Base-by-base conservation (phyloP, 2,888 invertebrate species). In the Elysia crispata region DNA sequence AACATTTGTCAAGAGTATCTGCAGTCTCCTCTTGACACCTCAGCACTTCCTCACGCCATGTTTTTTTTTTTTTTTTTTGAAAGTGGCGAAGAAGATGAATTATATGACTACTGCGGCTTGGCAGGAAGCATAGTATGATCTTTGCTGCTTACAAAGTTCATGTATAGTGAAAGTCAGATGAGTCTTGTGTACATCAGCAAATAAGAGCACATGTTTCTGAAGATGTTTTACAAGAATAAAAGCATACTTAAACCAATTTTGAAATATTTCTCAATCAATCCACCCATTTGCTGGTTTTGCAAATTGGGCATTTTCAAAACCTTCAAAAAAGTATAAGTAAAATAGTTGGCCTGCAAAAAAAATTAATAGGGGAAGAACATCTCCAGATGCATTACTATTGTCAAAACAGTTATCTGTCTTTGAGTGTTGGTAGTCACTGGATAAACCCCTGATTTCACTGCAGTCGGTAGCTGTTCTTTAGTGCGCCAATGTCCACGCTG, bases 241-340 rank as follows among this genome's bases (percentile, higher is more conserved):
- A 28, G 11, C 66, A n/a, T 11, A 20, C 25, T 25, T 30, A 18
- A 28, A 66, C 66, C 66, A 66, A 18, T 28, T 66, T 66, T 66
- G 18, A 66, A 66, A 66, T 13, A 66, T 25, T 18, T 66, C 66
- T 28, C 18, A 25, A 66, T 66, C 66, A 28, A 66, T 66, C 66
- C 66, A 28, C 15, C 66, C 66, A 66, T 25, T 60, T 25, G 28
- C 41, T 41, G 41, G 11, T 41, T 11, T 25, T 5, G 28, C 66
- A 5, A 25, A 66, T 6, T 30, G 23, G 23, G 66, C 66, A 13
- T 66, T 30, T 25, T 5, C 28, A 30, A 66, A 28, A 28, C 66
- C 66, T 28, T 66, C 28, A 28, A 66, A 25, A 5, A 25, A 25
- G 66, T n/a, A 1, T 13, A 30, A 28, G 13, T 66, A 25, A 18